These are phyloP conservation scores for Masnerella sp. DNA, from an alignment of 2,888 invertebrate species.

Conservation along the genomic window DNA sequence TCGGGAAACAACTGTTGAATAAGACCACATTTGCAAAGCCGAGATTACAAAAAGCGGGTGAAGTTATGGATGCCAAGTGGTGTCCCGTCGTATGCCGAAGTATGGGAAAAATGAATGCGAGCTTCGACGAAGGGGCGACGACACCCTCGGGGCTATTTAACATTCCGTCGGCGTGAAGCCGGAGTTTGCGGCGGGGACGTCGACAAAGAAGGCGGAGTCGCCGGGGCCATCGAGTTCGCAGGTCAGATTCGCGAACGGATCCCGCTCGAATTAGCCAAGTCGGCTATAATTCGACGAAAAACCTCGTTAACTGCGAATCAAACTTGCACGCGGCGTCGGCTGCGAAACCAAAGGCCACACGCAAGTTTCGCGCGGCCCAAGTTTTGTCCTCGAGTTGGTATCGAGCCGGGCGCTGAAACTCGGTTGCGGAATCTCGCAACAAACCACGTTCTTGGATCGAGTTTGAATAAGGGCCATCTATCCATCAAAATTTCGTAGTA, in stretches of 20 bases:
- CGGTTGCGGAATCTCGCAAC: slow-evolving; percentile 17
- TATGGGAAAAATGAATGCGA: slow-evolving; percentile 53
- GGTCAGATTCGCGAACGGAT: slow-evolving; percentile 41
- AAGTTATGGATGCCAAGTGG: slow-evolving; percentile 40
- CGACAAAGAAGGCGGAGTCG: slow-evolving; percentile 30
- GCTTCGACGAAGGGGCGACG: slow-evolving; percentile 43
- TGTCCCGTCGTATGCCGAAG: slow-evolving; percentile 25
- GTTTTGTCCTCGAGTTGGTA: slow-evolving; percentile 11
- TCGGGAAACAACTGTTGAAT: slow-evolving; percentile 30
- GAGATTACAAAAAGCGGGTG: slow-evolving; percentile 35
- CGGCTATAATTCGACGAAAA: slow-evolving; percentile 33
- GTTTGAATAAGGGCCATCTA: no score
- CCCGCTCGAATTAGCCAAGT: slow-evolving; percentile 39
- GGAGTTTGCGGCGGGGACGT: slow-evolving; percentile 48
- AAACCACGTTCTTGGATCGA: slow-evolving; percentile 14
- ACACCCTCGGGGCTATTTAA: slow-evolving; percentile 54
- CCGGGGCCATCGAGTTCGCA: slow-evolving; percentile 22
- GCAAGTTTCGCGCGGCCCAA: slow-evolving; percentile 25
- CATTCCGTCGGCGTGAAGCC: slow-evolving; percentile 50
- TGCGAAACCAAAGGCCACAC: slow-evolving; percentile 16
- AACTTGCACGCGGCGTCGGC: slow-evolving; percentile 20
- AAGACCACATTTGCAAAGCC: slow-evolving; percentile 20
- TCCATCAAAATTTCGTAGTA: no score
- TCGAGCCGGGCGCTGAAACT: slow-evolving; percentile 8
- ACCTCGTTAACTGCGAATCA: slow-evolving; percentile 41